Conservation (phyloP, 2,797 vertebrate species). For the Octomys mimax region DNA sequence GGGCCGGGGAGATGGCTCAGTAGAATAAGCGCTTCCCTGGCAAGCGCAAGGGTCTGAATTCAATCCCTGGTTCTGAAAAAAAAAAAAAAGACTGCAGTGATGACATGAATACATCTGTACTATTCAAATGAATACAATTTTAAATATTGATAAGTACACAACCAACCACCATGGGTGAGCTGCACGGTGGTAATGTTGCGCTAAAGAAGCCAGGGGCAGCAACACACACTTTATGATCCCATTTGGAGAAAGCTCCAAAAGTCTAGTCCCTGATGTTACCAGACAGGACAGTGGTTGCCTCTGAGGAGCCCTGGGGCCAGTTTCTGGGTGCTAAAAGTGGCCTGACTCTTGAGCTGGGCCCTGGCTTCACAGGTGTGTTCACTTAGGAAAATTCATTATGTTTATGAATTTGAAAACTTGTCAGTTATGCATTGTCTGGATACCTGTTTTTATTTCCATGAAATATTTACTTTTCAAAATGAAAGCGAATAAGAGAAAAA, state of each 20-base stretch:
- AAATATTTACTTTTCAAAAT: conserved; percentile 25
- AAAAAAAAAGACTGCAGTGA: not conserved
- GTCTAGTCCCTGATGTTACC: not conserved
- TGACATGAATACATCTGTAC: not conserved
- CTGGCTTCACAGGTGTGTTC: conserved; percentile 6
- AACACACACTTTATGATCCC: not conserved
- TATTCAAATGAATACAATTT: not conserved
- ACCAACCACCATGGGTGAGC: not conserved
- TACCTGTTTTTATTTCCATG: not conserved
- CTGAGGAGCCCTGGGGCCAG: not conserved
- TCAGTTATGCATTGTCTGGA: not conserved
- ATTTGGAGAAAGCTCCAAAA: not conserved
- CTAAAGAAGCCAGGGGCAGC: not conserved
- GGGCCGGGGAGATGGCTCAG: too few species aligned
- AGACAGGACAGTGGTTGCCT: not conserved
- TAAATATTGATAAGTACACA: not conserved
- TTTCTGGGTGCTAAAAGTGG: not conserved
- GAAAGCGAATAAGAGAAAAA: conserved; percentile 17
- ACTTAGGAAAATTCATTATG: not conserved
- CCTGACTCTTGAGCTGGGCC: not conserved
- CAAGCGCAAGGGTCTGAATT: too few species aligned
- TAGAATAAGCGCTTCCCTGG: too few species aligned
- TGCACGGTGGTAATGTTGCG: not conserved
- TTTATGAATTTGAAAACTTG: not conserved
- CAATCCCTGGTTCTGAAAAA: too few species aligned